Base-by-base conservation (phyloP, 2,797 vertebrate species). In the Echiichthys vipera region DNA sequence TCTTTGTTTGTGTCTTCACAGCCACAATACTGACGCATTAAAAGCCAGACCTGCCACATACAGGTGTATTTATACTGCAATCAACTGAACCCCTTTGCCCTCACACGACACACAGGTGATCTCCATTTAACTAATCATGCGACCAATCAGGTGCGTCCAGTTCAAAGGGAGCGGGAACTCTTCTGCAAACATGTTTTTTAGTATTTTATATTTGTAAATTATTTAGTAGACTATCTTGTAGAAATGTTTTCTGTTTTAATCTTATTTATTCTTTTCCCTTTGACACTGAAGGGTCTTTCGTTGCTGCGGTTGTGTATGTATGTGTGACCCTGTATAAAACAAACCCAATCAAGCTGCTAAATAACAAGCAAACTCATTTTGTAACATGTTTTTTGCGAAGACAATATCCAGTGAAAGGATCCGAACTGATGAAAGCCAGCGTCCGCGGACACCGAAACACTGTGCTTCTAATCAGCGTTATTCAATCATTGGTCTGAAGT, bases 381-480 rank as follows among this genome's bases (percentile, higher is more conserved):
- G n/a, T 22, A 15, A 56, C 34, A 39, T 17, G 1, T 55, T 34
- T 25, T 25, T 15, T 14, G n/a, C n/a, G n/a, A 0, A 37, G 37
- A 25, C 10, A n/a, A 32, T 54, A 6, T 20, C 4, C 51, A 54
- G 12, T 13, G 30, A 34, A 24, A 22, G n/a, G n/a, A n/a, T n/a
- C n/a, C n/a, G n/a, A n/a, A 20, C 20, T 12, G 66, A 5, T 3
- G 22, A 39, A n/a, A 59, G 15, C n/a, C n/a, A n/a, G n/a, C n/a
- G n/a, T n/a, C n/a, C n/a, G n/a, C n/a, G n/a, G n/a, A n/a, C n/a
- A n/a, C n/a, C n/a, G 37, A 64, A 22, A 42, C 32, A 15, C 10
- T 49, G 20, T 25, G 18, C 43, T 34, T 45, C 24, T 67, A 40
- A 85, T 80, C 45, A 65, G 8, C 25, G 2, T 39, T 12, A 29